Percentiles rank a stretch among this genome's conserved stretches.
phyloP scores from a whole-genome alignment of 2,113 vertebrate species.

The Bos indicus region DNA sequence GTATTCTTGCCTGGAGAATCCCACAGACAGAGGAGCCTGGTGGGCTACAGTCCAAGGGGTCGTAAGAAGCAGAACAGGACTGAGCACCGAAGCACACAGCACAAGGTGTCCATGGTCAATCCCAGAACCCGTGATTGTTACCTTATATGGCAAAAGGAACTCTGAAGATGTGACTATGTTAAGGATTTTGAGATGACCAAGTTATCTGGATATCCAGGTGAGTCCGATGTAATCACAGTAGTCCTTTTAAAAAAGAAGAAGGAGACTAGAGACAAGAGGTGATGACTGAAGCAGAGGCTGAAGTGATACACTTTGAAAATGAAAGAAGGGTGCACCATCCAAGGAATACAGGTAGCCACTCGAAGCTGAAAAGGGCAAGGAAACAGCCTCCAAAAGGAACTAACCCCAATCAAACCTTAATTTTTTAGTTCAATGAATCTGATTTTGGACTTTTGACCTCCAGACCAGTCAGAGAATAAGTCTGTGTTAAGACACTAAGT shows the following conservation, averaged over 20 bases:
- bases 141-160: background rate
- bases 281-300: background rate
- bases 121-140: background rate
- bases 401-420: background rate
- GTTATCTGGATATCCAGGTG: background rate
- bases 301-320: background rate
- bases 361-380: background rate
- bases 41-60: background rate
- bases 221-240: background rate
- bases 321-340: background rate
- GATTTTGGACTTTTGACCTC: background rate
- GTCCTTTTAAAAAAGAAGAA: background rate
- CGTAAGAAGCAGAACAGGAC: background rate
- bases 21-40: background rate
- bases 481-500: background rate
- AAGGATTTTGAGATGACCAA: background rate
- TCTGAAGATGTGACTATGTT: background rate
- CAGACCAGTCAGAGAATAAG: background rate
- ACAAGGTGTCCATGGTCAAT: background rate
- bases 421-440: background rate
- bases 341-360: background rate
- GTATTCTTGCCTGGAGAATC: background rate
- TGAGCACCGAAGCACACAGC: background rate
- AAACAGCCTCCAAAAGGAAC: background rate
- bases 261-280: background rate